Percentiles rank a stretch among this genome's conserved stretches.
Conservation (phyloP, 2,888 invertebrate genomes). For the Lepidocyrtoides sp. region DNA sequence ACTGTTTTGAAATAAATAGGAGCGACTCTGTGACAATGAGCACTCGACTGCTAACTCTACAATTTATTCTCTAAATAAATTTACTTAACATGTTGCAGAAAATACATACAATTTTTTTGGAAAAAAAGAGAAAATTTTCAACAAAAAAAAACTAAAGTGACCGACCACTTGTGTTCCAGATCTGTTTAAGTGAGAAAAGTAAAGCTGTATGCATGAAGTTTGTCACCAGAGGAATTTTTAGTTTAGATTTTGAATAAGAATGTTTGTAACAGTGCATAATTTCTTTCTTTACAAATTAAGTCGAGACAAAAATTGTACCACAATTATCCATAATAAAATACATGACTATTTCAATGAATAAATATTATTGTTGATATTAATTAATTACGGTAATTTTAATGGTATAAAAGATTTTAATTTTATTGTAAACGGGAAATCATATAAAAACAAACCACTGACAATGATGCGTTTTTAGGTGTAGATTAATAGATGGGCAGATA, state of each 20-base stretch:
- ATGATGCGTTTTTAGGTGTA: neutral
- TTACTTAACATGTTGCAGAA: neutral
- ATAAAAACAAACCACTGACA: conserved; percentile 70
- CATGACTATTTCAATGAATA: neutral
- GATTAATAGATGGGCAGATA: neutral
- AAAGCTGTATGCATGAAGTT: neutral
- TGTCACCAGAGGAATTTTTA: conserved; percentile 16
- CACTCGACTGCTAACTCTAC: conserved; percentile 74
- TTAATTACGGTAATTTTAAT: neutral
- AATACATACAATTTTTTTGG: neutral
- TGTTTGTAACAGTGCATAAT: too few species aligned
- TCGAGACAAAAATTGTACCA: conserved; percentile 59
- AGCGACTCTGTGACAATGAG: conserved; percentile 77
- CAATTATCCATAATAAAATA: conserved; percentile 48
- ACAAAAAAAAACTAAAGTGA: conserved; percentile 52
- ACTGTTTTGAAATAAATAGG: conserved; percentile 24
- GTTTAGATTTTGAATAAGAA: too few species aligned
- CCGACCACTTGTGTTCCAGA: conserved; percentile 82
- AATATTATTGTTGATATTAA: neutral
- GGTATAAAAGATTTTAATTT: neutral
- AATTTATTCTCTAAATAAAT: neutral
- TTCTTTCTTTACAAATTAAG: too few species aligned
- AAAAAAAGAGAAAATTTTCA: neutral
- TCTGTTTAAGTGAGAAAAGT: conserved; percentile 48
- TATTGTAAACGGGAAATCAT: neutral